Evolutionary conservation across 2,113 vertebrate species (phyloP).

Genomic region (Ploceus nigricollis): DNA sequence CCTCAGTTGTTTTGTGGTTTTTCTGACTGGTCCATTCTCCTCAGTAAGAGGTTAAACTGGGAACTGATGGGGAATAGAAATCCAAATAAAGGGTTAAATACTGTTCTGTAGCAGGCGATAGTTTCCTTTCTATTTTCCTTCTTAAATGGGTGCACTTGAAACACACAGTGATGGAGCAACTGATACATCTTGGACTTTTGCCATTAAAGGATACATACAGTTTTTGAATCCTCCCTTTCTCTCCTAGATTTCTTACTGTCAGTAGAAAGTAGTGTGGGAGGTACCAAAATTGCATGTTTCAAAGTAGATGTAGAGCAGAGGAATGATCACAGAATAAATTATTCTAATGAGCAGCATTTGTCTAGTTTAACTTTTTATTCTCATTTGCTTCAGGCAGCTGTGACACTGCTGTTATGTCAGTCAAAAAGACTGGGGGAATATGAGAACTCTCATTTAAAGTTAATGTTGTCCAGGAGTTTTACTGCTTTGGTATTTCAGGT

Average conservation of each 20-base stretch:
- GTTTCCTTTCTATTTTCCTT: background rate
- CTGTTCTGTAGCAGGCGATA: background rate
- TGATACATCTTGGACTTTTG: background rate
- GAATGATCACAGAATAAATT: slow-evolving; percentile 54
- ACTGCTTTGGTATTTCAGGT: background rate
- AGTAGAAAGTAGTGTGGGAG: slow-evolving; percentile 8
- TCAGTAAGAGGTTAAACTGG: background rate
- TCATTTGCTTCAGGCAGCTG: background rate
- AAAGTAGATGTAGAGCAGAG: slow-evolving; percentile 8
- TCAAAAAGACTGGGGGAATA: background rate
- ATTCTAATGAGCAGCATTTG: background rate
- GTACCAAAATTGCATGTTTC: slow-evolving; percentile 23
- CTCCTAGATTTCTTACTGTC: background rate
- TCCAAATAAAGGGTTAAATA: background rate
- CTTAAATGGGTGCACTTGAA: background rate
- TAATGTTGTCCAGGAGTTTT: background rate
- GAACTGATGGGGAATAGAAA: background rate
- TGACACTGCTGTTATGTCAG: background rate
- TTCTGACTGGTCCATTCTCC: background rate
- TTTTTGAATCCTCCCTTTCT: background rate
- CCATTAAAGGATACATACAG: background rate
- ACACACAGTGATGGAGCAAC: background rate
- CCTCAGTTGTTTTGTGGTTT: background rate
- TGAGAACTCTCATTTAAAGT: background rate
- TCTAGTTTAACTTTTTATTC: slow-evolving; percentile 23